These are phyloP conservation scores for Eutrigla gurnardus DNA, from an alignment of 2,797 vertebrate species.

Conservation along the genomic window DNA sequence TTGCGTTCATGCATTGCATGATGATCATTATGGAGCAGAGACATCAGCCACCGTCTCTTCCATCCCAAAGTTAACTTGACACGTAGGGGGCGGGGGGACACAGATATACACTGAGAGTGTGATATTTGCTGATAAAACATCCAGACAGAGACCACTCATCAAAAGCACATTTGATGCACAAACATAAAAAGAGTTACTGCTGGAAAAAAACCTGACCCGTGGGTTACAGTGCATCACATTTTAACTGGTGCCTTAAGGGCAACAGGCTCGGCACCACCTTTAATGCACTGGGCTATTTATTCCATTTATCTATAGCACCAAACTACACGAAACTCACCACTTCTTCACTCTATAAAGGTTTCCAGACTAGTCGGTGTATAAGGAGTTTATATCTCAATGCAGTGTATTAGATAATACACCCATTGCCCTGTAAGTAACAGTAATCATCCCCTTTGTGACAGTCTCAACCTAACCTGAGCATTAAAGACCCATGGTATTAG, in stretches of 20 bases:
- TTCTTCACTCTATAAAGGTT: not conserved
- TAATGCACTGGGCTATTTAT: not conserved
- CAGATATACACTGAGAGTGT: too few relatives aligned
- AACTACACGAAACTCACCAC: not conserved
- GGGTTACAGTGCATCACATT: not conserved
- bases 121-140: not conserved
- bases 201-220: constrained; percentile 2
- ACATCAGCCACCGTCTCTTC: too few relatives aligned
- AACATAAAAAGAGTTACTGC: constrained; percentile 6
- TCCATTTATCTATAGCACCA: constrained; percentile 4
- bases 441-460: constrained; percentile 21
- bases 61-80: too few relatives aligned
- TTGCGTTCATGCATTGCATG: too few relatives aligned
- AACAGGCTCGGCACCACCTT: not conserved
- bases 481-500: constrained; percentile 11
- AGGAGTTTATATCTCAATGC: not conserved
- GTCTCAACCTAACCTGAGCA: constrained; percentile 9
- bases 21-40: too few relatives aligned
- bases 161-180: constrained; percentile 2
- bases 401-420: not conserved
- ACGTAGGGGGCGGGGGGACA: too few relatives aligned
- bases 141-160: not conserved
- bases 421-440: not conserved
- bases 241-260: not conserved
- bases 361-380: not conserved